These are phyloP conservation scores for Sphaerophoria rueppellii DNA, from an alignment of 2,888 invertebrate genomes.

Conservation along the genomic window DNA sequence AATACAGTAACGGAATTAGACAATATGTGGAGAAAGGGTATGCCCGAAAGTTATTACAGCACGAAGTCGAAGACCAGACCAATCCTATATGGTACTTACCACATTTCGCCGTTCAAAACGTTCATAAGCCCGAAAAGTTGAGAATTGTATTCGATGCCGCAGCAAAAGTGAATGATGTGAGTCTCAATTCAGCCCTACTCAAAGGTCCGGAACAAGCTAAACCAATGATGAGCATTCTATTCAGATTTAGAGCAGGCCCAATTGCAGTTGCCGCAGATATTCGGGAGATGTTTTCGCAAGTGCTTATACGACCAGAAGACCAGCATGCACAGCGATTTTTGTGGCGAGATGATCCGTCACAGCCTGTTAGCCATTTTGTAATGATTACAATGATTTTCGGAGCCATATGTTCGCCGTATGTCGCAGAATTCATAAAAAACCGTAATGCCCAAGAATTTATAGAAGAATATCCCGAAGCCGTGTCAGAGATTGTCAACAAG, in stretches of 20 bases:
- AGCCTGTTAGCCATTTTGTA: background rate
- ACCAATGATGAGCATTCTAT: slow-evolving; percentile 76
- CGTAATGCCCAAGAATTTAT: slow-evolving; percentile 6
- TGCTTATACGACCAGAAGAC: background rate
- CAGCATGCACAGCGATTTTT: background rate
- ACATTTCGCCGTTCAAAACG: background rate
- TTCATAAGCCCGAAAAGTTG: background rate
- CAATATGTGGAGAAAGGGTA: slow-evolving; percentile 29
- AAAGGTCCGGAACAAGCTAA: slow-evolving; percentile 56
- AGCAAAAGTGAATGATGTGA: slow-evolving; percentile 13
- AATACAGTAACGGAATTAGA: background rate
- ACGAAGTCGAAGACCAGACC: background rate
- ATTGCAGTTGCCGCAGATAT: slow-evolving; percentile 76
- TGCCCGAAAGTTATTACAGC: background rate
- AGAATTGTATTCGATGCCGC: slow-evolving; percentile 1
- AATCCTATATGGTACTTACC: background rate
- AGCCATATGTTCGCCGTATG: background rate
- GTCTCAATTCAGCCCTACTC: slow-evolving; percentile 75
- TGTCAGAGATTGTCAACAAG: background rate
- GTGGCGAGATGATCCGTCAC: background rate
- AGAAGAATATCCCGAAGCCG: background rate
- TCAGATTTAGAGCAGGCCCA: slow-evolving; percentile 77
- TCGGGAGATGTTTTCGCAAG: background rate
- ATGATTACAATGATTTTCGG: background rate
- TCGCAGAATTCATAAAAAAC: background rate